Evolutionary conservation across 1,140 invertebrate species (phyloP), one percentile per base, ranked within the genome.

Genomic region (Aporrectodea caliginosa): DNA sequence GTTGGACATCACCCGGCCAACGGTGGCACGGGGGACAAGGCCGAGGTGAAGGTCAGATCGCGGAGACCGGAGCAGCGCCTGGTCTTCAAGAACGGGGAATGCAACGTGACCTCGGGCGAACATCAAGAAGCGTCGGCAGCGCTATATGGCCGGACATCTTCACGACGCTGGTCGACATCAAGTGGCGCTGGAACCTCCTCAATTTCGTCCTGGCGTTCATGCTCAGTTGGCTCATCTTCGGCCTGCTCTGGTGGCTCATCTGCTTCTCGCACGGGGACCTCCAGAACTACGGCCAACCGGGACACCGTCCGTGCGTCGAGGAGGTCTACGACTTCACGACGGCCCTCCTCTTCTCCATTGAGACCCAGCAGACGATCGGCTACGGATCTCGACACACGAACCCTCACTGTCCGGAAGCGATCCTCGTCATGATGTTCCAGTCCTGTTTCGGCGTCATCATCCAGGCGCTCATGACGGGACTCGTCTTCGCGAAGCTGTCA

Each of bases 71-170:
- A 86, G 31, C 79, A 86, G 73, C 77, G 88, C 32, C 80, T 97
- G 69, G 93, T 97, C 70, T 95, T 95, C 89, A 97, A 97, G 88
- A 95, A 96, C 89, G 95, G 95, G 73, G 94, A 96, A 84, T 95
- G 94, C 86, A 97, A 97, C 89, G 93, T 97, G 58, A 93, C 94
- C 75, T 93, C 94, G 95, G 89, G 93, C 93, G 83, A 95, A 96
- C 90, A 94, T 97, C 82, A 93, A 94, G 74, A 97, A 96, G 89
- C 89, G 94, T 84, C 90, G 93, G 84, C 90, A 94, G 84, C 91
- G 93, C 83, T 97, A 95, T 90, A 90, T 97, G 81, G 94, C 94
- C 88, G 92, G 93, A 95, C 69, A 94, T 95, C 87, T 95, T 94
- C 84, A 94, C 94, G 69, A 92, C 90, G 72, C 90, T 93, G 90